Evolutionary conservation across 2,797 vertebrate species (phyloP).

Genomic region (Pipistrellus pipistrellus): DNA sequence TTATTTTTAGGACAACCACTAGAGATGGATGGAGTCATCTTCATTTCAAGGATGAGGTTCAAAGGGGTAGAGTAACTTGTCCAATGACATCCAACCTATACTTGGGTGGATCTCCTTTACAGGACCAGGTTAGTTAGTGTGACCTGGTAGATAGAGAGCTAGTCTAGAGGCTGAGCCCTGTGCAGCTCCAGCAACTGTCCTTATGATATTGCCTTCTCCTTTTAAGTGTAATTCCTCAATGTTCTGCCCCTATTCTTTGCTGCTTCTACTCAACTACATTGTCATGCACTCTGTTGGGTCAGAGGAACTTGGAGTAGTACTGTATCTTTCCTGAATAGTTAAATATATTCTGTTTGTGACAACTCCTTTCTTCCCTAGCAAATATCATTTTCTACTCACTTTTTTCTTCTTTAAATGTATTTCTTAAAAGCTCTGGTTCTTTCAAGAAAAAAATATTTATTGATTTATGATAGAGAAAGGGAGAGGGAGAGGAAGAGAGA

Average conservation of each 20-base stretch:
- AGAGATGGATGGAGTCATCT: not conserved
- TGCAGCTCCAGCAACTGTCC: not conserved
- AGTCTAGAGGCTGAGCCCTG: not conserved
- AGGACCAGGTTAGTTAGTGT: not conserved
- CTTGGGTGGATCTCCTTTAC: too few relatives aligned
- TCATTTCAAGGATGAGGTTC: not conserved
- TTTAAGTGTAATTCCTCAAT: not conserved
- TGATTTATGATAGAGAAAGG: too few relatives aligned
- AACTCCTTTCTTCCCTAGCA: constrained; percentile 16
- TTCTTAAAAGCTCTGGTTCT: not conserved
- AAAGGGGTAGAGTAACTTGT: not conserved
- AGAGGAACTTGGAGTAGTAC: not conserved
- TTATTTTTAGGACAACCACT: not conserved
- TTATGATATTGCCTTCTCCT: not conserved
- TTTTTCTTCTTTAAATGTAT: not conserved
- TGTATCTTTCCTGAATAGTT: not conserved
- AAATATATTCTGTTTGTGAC: not conserved
- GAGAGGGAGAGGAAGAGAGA: too few relatives aligned
- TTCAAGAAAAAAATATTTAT: not conserved
- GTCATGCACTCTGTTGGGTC: not conserved
- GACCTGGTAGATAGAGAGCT: not conserved
- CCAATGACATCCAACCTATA: not conserved
- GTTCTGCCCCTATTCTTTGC: not conserved
- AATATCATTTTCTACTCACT: not conserved
- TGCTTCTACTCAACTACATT: not conserved